A percentile compares a stretch with the other conserved stretches of the same genome.
Evolutionary conservation across 2,888 invertebrate species (phyloP).

Genomic region (Caenorhabditis afra): DNA sequence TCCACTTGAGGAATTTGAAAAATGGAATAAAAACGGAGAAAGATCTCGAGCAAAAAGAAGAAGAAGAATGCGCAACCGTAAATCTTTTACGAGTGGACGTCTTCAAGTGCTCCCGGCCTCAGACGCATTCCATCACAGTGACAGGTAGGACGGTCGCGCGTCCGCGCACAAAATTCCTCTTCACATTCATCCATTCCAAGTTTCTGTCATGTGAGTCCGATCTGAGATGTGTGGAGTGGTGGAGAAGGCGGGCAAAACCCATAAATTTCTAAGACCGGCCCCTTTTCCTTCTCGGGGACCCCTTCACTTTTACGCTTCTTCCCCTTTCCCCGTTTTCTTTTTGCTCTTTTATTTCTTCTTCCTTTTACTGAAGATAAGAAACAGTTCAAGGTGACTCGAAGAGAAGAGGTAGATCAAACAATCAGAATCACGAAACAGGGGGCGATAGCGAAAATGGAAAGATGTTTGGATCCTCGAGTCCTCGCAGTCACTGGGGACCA

Average conservation of each 20-base stretch:
- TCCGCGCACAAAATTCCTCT: no score
- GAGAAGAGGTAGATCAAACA: no score
- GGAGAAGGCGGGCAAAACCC: conserved; percentile 1
- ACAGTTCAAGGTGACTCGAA: no score
- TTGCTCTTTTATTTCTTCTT: neutral
- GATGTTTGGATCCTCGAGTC: no score
- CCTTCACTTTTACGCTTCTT: conserved; percentile 4
- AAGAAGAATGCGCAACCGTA: neutral
- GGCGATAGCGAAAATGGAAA: no score
- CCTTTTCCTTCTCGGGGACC: neutral
- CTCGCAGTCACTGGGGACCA: neutral
- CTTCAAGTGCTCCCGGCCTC: no score
- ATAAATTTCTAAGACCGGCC: conserved; percentile 37
- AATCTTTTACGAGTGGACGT: neutral
- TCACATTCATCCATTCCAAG: neutral
- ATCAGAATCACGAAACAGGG: no score
- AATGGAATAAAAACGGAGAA: neutral
- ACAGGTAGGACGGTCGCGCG: no score
- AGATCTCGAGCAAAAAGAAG: neutral
- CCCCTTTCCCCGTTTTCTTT: neutral
- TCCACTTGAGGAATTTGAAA: no score
- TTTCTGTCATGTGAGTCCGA: neutral
- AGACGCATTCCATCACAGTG: no score
- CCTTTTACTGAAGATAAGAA: no score
- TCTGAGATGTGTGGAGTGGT: neutral